phyloP scores from a whole-genome alignment of 64 coral and sea anemone genomes.

The Exaiptasia diaphana region DNA sequence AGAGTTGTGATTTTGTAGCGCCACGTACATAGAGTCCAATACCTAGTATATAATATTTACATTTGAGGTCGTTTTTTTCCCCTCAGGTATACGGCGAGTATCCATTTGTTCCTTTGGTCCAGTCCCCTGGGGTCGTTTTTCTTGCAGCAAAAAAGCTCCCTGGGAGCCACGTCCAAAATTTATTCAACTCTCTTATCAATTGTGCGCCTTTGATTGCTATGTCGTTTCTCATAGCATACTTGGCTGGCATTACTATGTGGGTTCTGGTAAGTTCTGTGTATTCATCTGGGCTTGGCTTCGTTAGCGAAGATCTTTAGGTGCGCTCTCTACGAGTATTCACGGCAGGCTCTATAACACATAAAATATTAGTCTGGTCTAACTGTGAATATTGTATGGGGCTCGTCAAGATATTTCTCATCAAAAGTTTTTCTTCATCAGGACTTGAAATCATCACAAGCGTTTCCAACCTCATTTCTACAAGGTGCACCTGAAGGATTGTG shows the following conservation, averaged over 20 bases:
- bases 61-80: not conserved
- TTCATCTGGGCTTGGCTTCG: no score
- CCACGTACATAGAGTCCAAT: no score
- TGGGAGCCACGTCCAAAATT: not conserved
- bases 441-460: not conserved
- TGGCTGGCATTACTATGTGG: slow-evolving; percentile 36
- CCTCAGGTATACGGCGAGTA: not conserved
- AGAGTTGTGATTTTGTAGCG: no score
- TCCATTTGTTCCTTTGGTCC: slow-evolving; percentile 11
- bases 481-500: slow-evolving; percentile 22
- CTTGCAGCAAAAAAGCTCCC: not conserved
- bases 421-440: no score
- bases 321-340: no score
- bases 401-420: no score
- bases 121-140: slow-evolving; percentile 31
- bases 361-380: no score
- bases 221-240: slow-evolving; percentile 12
- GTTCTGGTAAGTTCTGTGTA: slow-evolving; percentile 9
- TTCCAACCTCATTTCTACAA: slow-evolving; percentile 10
- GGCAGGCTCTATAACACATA: no score
- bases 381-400: no score
- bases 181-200: not conserved
- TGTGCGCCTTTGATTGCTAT: slow-evolving; percentile 25
- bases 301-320: no score
- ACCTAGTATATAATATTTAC: no score